Conservation (phyloP, 2,888 invertebrate species). For the Noctua janthe region DNA sequence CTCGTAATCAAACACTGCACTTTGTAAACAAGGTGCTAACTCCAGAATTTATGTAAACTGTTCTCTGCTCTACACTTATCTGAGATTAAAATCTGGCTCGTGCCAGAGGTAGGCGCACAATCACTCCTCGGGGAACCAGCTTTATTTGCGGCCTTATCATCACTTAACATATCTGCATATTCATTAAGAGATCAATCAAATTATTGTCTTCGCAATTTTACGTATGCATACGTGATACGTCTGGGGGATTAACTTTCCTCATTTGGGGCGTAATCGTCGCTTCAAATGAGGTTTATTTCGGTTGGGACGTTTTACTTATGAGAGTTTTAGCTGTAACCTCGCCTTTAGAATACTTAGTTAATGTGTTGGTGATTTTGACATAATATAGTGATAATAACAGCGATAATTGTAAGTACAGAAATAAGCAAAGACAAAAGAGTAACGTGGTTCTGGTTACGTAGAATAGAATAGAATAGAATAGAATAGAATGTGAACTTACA, state of each 20-base stretch:
- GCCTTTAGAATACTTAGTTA: background rate
- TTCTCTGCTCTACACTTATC: constrained; percentile 86
- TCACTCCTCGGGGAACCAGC: constrained; percentile 86
- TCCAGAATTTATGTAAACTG: constrained; percentile 90
- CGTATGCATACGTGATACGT: constrained; percentile 69
- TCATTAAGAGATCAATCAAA: constrained; percentile 89
- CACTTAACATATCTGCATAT: constrained; percentile 89
- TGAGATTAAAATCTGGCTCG: constrained; percentile 89
- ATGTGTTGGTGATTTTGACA: constrained; percentile 4
- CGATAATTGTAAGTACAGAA: background rate
- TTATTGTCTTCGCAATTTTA: constrained; percentile 75
- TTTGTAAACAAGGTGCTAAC: constrained; percentile 90
- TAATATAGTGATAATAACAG: constrained; percentile 1
- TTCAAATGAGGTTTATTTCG: constrained; percentile 44
- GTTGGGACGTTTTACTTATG: constrained; percentile 23
- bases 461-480: too few species aligned
- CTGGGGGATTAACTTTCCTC: constrained; percentile 54
- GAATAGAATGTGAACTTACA: too few species aligned
- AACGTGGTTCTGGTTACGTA: constrained; percentile 3
- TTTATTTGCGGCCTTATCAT: constrained; percentile 87
- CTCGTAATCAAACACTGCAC: constrained; percentile 87
- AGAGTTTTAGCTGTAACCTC: background rate
- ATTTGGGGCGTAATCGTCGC: constrained; percentile 43
- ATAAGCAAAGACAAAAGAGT: background rate
- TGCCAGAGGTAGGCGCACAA: constrained; percentile 83